These are phyloP conservation scores for Parus major DNA, from an alignment of 2,113 vertebrate species.

Conservation along the genomic window DNA sequence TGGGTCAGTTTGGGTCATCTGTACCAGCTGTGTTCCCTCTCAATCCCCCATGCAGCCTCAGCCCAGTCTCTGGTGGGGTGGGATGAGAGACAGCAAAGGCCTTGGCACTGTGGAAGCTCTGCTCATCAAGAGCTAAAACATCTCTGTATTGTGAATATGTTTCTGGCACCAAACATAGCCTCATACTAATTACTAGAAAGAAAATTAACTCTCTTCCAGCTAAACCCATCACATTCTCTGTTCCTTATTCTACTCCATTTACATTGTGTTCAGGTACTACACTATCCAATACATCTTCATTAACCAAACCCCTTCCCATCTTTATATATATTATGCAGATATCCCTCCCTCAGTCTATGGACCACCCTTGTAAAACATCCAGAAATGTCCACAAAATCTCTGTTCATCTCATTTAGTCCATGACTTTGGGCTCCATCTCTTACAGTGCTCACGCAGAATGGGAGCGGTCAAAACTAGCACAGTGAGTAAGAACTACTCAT, in stretches of 20 bases:
- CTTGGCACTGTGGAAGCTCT: background rate
- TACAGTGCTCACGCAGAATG: background rate
- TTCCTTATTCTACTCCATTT: background rate
- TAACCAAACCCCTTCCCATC: background rate
- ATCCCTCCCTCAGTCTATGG: background rate
- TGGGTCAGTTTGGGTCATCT: background rate
- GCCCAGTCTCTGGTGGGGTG: background rate
- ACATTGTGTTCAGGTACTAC: background rate
- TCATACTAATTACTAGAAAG: background rate
- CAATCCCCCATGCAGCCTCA: background rate
- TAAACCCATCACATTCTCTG: background rate
- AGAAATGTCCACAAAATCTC: background rate
- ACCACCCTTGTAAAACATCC: background rate
- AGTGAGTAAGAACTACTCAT: conserved; percentile 50
- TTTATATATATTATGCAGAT: background rate
- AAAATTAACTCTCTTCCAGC: background rate
- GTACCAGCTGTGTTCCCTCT: background rate
- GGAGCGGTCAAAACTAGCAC: background rate
- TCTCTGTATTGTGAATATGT: background rate
- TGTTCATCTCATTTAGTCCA: background rate
- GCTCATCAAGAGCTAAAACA: background rate
- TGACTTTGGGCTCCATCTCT: background rate
- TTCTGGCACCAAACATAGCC: background rate
- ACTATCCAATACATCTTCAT: background rate
- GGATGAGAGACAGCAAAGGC: background rate